Evolutionary conservation across 2,888 invertebrate species (phyloP).

Genomic region (Parnassius mnemosyne): DNA sequence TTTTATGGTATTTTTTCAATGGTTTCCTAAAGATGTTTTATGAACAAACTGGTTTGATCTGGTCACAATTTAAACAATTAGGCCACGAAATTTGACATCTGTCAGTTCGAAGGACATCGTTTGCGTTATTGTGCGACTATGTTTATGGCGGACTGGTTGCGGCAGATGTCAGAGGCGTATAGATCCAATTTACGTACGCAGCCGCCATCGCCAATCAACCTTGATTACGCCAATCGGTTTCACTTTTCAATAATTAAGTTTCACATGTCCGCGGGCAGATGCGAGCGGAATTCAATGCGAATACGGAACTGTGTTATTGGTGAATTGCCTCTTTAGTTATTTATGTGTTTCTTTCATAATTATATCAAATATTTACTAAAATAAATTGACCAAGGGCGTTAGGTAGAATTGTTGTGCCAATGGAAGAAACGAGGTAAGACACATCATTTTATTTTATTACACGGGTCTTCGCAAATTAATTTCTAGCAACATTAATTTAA

Average conservation of each 20-base stretch:
- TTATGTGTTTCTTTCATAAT: not conserved
- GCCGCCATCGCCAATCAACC: conserved; percentile 15
- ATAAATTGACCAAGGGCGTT: too few species aligned
- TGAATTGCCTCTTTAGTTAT: not conserved
- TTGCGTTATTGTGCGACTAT: not conserved
- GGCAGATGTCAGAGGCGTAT: conserved; percentile 21
- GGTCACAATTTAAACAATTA: not conserved
- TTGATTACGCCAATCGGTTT: conserved; percentile 24
- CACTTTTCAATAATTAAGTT: conserved; percentile 26
- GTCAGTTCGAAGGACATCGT: conserved; percentile 8
- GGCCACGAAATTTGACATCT: conserved; percentile 2
- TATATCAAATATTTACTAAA: too few species aligned
- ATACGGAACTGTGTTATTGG: conserved; percentile 2
- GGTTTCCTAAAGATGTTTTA: not conserved
- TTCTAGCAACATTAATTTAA: too few species aligned
- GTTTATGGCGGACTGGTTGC: conserved; percentile 12
- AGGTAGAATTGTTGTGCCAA: too few species aligned
- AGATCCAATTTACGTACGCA: conserved; percentile 22
- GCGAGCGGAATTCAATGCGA: conserved; percentile 12
- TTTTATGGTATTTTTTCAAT: not conserved
- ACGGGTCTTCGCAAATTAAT: too few species aligned
- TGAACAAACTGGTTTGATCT: not conserved
- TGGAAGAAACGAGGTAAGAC: too few species aligned
- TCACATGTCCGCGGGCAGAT: conserved; percentile 23
- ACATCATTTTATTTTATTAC: too few species aligned